These are phyloP conservation scores for Morpho achilles DNA, from an alignment of 2,888 invertebrate species.

Conservation along the genomic window DNA sequence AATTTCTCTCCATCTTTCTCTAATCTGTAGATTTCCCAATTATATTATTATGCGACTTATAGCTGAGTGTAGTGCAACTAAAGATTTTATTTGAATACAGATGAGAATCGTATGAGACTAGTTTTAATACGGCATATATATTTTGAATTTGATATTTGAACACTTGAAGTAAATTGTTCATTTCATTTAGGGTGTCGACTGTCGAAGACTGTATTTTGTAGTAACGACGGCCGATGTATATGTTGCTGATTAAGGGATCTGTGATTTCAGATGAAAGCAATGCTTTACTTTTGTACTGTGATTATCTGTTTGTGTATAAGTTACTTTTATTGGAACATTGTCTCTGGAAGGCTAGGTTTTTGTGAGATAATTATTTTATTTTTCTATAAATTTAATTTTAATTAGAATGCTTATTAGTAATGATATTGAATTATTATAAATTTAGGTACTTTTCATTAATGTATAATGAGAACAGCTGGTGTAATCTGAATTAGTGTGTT, in stretches of 20 bases:
- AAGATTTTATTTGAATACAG: background rate
- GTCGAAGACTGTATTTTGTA: conserved; percentile 9
- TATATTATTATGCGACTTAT: too few relatives aligned
- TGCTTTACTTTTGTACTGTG: conserved; percentile 78
- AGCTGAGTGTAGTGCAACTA: too few relatives aligned
- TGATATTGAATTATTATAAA: conserved; percentile 24
- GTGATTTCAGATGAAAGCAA: conserved; percentile 70
- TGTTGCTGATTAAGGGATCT: conserved; percentile 60
- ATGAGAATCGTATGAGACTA: background rate
- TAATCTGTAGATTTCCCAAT: too few relatives aligned
- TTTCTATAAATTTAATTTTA: conserved; percentile 36
- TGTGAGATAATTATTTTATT: conserved; percentile 47
- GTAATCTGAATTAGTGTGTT: conserved; percentile 41
- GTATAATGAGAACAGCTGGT: conserved; percentile 20
- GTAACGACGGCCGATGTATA: conserved; percentile 12
- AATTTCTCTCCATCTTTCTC: too few relatives aligned
- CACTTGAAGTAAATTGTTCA: too few relatives aligned
- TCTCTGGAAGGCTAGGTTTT: conserved; percentile 49
- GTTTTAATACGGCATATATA: conserved; percentile 3
- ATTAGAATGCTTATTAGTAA: conserved; percentile 25
- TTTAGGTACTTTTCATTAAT: conserved; percentile 17
- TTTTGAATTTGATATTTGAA: background rate
- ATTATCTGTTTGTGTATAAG: conserved; percentile 63
- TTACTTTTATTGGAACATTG: conserved; percentile 54
- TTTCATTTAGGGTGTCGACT: background rate